Evolutionary conservation across 2,797 vertebrate genomes (phyloP), one percentile per base, ranked within the genome.

Genomic region (Eleutherodactylus coqui): DNA sequence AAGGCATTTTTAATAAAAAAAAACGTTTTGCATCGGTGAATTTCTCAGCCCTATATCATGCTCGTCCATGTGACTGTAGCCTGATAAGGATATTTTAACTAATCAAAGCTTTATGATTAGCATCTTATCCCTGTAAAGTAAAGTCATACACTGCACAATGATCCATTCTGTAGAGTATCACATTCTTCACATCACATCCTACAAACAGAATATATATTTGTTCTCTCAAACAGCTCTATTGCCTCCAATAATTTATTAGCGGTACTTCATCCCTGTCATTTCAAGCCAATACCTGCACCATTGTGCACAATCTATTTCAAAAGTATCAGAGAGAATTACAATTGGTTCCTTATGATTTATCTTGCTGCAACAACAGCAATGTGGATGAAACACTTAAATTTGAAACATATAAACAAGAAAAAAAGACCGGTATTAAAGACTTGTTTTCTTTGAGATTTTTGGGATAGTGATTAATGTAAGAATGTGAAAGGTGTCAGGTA

Each of bases 401-500:
- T 47, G 2, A 75, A 75, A 75, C 17, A 29, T 47, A 47, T 75
- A 75, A 47, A 75, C 72, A 47, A 27, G 43, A 47, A 29, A 75
- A 47, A 47, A 47, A 75, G 32, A 4, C n/a, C 24, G 2, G n/a
- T 19, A 47, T 75, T 75, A 75, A 43, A 75, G 41, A 27, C 43
- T 47, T 47, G 43, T 75, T 45, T 75, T 47, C 72, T 75, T 29
- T 1, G n/a, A 47, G 72, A 41, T 75, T 75, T 47, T 75, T 17
- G n/a, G 13, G 10, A 47, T 75, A 47, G n/a, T 75, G 72, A 75
- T 75, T 75, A 75, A 75, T 75, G 43, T 47, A 29, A 27, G 43
- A 75, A 75, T 75, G 72, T 47, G 72, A 47, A 47, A 27, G 41
- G 41, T 75, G 72, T 75, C 72, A 75, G 72, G 41, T 75, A 47